phyloP scores from a whole-genome alignment of 2,888 invertebrate genomes.

The Dolichopus griseipennis region DNA sequence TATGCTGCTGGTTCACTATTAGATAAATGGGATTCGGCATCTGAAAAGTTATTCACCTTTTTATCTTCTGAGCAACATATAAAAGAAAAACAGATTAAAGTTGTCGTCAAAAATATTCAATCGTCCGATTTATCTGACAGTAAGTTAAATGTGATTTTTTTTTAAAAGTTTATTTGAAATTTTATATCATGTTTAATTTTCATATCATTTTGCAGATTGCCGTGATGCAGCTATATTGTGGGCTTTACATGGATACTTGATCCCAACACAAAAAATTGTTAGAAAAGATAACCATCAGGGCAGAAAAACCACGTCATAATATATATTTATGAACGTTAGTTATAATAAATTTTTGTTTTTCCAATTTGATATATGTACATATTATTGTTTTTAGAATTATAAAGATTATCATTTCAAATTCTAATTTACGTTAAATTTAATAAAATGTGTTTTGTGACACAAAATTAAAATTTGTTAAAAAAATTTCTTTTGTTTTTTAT shows the following conservation, averaged over 20 bases:
- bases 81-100: not conserved
- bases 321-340: too few relatives aligned
- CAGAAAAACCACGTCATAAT: conserved; percentile 13
- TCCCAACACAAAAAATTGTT: conserved; percentile 15
- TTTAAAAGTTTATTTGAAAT: not conserved
- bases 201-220: too few relatives aligned
- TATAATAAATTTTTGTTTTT: too few relatives aligned
- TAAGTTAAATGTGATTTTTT: not conserved
- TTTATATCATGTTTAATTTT: not conserved
- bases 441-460: too few relatives aligned
- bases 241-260: conserved; percentile 11
- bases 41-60: not conserved
- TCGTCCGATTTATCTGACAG: conserved; percentile 2
- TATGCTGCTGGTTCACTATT: conserved; percentile 4
- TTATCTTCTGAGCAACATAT: not conserved
- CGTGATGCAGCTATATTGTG: too few relatives aligned
- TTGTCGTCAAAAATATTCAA: not conserved
- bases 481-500: too few relatives aligned
- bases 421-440: too few relatives aligned
- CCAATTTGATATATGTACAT: too few relatives aligned
- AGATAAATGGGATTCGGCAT: not conserved
- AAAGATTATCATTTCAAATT: too few relatives aligned
- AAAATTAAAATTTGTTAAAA: too few relatives aligned
- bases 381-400: too few relatives aligned
- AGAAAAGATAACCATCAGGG: conserved; percentile 11